Evolutionary conservation across 2,888 invertebrate genomes (phyloP), one percentile per base, ranked within the genome.

Genomic region (Habroteleia sp.): DNA sequence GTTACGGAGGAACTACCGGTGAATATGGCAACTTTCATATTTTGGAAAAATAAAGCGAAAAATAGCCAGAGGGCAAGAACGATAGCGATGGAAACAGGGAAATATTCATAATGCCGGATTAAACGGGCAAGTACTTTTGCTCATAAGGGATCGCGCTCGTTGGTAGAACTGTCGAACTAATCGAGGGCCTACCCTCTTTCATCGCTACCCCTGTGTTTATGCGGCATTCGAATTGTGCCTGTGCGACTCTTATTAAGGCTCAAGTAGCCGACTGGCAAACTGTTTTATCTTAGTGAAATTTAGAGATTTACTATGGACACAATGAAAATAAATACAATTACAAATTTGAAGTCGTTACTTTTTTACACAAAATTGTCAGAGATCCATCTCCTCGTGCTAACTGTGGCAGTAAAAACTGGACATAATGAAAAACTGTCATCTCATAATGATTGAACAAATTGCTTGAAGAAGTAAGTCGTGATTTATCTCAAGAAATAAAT

Each of bases 41-140:
- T n/a, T n/a, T n/a, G n/a, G n/a, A 54, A 65, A 74, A 69, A 74
- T 54, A 74, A 77, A 62, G 72, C 56, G 50, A 58, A 69, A 72
- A 69, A 60, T 60, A 71, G 54, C 68, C 69, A 56, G 52, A 65
- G 75, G 73, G 69, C 73, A 50, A 52, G 37, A 13, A 66, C 73
- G 52, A 54, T 74, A 46, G 63, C 62, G 66, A 42, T 60, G 65
- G 71, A 63, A 79, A 79, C 46, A 78, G 83, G 85, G 79, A 84
- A 85, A 87, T 87, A 87, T 87, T 87, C 86, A 87, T 87, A 85
- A 86, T 85, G 82, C 82, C 79, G 83, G 85, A 87, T 87, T 86
- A 85, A 85, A 76, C 82, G 80, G 77, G 83, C 76, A 78, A 83
- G 81, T 77, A 76, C 74, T 72, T 77, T 71, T 13, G 66, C 50